A percentile compares a stretch with the other conserved stretches of the same genome.
These are phyloP conservation scores for Mactra quadrangularis DNA, from an alignment of 1,140 invertebrate genomes.

Conservation along the genomic window DNA sequence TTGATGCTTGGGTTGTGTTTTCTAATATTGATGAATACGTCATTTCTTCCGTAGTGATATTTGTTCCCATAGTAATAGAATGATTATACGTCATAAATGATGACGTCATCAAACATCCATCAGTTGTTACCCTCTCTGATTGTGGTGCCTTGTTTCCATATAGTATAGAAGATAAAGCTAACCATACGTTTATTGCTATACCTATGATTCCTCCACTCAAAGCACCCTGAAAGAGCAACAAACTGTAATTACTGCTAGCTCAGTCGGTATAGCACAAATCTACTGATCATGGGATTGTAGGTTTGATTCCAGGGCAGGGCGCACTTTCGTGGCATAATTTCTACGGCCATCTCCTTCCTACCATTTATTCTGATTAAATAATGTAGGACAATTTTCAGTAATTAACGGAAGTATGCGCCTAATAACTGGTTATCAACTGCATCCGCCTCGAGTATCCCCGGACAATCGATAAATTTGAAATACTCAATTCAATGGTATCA, in stretches of 20 bases:
- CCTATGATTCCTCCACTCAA: conserved; percentile 24
- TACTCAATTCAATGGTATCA: too few species aligned
- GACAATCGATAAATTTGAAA: too few species aligned
- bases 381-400: neutral
- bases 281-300: too few species aligned
- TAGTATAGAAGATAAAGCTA: conserved; percentile 20
- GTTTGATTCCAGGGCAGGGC: too few species aligned
- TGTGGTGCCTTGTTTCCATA: conserved; percentile 26
- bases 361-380: too few species aligned
- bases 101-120: neutral
- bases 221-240: conserved; percentile 13
- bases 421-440: neutral
- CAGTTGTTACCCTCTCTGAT: conserved; percentile 20
- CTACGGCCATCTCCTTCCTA: too few species aligned
- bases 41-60: neutral
- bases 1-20: neutral
- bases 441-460: neutral
- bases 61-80: neutral
- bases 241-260: too few species aligned
- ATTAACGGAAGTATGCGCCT: neutral
- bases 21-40: neutral
- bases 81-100: neutral
- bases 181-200: conserved; percentile 34
- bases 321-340: too few species aligned
- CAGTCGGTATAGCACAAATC: too few species aligned